Percentiles rank a stretch among this genome's conserved stretches.
phyloP scores from a whole-genome alignment of 2,113 vertebrate species.

The Cheilinus undulatus region DNA sequence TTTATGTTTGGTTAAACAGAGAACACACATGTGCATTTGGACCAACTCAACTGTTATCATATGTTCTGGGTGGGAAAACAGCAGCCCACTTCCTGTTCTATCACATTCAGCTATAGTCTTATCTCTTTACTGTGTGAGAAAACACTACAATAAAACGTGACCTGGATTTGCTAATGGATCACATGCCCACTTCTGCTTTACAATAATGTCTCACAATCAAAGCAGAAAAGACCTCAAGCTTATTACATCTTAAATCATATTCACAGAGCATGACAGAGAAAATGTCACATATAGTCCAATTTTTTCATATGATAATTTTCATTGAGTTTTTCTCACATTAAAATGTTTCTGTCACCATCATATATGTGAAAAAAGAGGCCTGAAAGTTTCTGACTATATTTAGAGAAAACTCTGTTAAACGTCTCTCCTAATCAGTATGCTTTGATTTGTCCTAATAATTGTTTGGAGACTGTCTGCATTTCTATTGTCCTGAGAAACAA shows the following conservation, averaged over 20 bases:
- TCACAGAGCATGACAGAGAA: no score
- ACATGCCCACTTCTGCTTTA: neutral
- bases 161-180: neutral
- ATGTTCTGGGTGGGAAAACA: neutral
- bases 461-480: neutral
- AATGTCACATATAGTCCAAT: no score
- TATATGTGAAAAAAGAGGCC: neutral
- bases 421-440: neutral
- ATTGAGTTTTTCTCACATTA: neutral
- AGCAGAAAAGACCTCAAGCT: neutral
- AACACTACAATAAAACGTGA: neutral
- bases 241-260: neutral
- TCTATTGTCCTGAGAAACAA: neutral
- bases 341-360: neutral
- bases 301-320: no score
- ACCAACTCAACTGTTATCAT: neutral
- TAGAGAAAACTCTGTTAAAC: no score
- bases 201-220: neutral
- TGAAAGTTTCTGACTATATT: neutral
- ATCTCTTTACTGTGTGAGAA: neutral
- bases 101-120: neutral
- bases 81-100: constrained; percentile 1
- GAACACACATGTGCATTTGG: neutral
- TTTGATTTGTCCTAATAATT: neutral
- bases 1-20: neutral